Conservation (phyloP, 2,113 vertebrate species). For the Vanacampus margaritifer region DNA sequence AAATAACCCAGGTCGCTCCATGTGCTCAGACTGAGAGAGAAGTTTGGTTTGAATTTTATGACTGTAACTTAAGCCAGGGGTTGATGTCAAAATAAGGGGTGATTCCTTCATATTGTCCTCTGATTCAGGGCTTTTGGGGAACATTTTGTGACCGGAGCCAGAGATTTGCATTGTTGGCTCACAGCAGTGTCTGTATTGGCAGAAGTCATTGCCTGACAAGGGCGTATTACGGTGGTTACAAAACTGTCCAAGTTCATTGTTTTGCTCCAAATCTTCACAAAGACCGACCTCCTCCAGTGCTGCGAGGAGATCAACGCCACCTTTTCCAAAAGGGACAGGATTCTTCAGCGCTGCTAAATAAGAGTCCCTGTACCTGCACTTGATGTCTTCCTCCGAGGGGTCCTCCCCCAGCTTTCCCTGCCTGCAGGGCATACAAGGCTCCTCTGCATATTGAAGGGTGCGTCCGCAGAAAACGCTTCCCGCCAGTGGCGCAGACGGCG, state of each 20-base stretch:
- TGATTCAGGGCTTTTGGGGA: constrained; percentile 12
- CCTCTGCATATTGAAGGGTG: constrained; percentile 46
- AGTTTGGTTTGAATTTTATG: constrained; percentile 42
- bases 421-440: constrained; percentile 56
- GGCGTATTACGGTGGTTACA: constrained; percentile 47
- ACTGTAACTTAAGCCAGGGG: constrained; percentile 37
- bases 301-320: constrained; percentile 56
- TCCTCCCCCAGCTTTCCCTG: constrained; percentile 64
- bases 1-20: not conserved
- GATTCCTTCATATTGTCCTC: constrained; percentile 48
- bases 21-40: constrained; percentile 21
- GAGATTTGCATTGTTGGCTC: constrained; percentile 17
- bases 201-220: constrained; percentile 20
- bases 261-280: constrained; percentile 29
- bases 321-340: constrained; percentile 69
- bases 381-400: constrained; percentile 44
- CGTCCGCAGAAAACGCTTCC: constrained; percentile 35
- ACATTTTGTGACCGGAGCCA: constrained; percentile 21
- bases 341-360: constrained; percentile 76
- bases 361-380: constrained; percentile 76
- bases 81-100: constrained; percentile 33
- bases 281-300: constrained; percentile 68
- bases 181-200: constrained; percentile 21
- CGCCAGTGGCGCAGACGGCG: constrained; percentile 47
- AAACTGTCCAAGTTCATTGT: constrained; percentile 28